A percentile compares a stretch with the other conserved stretches of the same genome.
Conservation (phyloP, 2,888 invertebrate genomes). For the Brachyptera putata region DNA sequence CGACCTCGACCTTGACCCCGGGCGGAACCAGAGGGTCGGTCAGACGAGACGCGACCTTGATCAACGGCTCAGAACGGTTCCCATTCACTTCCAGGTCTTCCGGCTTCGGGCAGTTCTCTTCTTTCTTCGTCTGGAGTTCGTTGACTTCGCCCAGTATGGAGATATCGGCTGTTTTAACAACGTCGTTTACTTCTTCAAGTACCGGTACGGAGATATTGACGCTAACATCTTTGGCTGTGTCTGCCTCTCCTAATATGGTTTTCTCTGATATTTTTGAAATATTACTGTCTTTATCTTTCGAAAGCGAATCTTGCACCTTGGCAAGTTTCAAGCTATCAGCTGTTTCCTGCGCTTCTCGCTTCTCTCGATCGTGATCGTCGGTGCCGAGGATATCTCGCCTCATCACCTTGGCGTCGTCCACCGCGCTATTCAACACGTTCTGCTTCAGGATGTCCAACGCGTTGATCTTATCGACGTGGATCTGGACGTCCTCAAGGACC, state of each 20-base stretch:
- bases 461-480: not conserved
- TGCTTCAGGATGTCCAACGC: slow-evolving; percentile 11
- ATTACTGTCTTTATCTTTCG: too few relatives aligned
- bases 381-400: slow-evolving; percentile 34
- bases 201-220: not conserved
- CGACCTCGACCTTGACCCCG: not conserved
- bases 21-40: not conserved
- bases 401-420: slow-evolving; percentile 30
- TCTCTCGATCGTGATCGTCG: slow-evolving; percentile 22
- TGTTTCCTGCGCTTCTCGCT: slow-evolving; percentile 33
- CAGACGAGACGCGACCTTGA: not conserved
- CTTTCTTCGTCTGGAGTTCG: not conserved
- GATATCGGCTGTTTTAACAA: not conserved
- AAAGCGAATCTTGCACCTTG: too few relatives aligned
- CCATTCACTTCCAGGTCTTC: not conserved
- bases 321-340: too few relatives aligned
- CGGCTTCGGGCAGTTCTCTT: not conserved
- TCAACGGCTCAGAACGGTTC: not conserved
- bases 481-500: not conserved
- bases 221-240: too few relatives aligned
- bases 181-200: not conserved
- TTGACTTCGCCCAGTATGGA: not conserved
- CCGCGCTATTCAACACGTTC: slow-evolving; percentile 11
- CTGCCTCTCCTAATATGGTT: too few relatives aligned
- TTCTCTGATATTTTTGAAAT: too few relatives aligned